Conservation (phyloP, 1,140 invertebrate species). For the Limonius californicus region DNA sequence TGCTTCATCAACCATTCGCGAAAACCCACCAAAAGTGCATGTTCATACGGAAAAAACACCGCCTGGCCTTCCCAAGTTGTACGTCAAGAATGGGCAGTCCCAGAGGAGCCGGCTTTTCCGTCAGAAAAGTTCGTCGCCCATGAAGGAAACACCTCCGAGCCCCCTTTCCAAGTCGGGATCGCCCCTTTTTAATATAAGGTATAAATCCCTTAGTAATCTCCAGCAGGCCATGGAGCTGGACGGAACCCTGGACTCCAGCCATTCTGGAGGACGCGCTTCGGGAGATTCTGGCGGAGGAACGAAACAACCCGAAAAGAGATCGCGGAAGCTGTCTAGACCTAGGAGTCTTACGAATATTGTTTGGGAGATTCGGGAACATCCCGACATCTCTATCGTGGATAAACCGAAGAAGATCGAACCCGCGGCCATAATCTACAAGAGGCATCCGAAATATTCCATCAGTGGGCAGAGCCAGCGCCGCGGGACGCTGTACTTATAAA, state of each 20-base stretch:
- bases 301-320: constrained; percentile 78
- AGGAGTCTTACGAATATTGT: constrained; percentile 82
- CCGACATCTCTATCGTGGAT: constrained; percentile 43
- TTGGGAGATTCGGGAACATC: constrained; percentile 56
- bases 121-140: constrained; percentile 69
- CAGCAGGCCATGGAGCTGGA: constrained; percentile 71
- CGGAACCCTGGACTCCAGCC: constrained; percentile 82
- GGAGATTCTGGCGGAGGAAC: constrained; percentile 72
- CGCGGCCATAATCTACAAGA: constrained; percentile 43
- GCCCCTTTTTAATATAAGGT: constrained; percentile 76
- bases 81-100: constrained; percentile 70
- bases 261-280: constrained; percentile 79
- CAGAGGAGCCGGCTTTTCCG: constrained; percentile 61
- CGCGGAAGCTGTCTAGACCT: constrained; percentile 69
- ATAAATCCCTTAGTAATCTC: constrained; percentile 77
- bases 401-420: constrained; percentile 43
- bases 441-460: constrained; percentile 43
- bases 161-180: constrained; percentile 65
- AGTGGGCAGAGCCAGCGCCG: constrained; percentile 34
- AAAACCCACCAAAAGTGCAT: constrained; percentile 41
- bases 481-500: constrained; percentile 44
- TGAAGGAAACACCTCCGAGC: constrained; percentile 66
- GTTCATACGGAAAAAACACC: constrained; percentile 51
- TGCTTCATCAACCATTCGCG: constrained; percentile 47
- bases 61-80: constrained; percentile 66